phyloP scores from a whole-genome alignment of 2,797 vertebrate genomes.

The Trematomus bernacchii region DNA sequence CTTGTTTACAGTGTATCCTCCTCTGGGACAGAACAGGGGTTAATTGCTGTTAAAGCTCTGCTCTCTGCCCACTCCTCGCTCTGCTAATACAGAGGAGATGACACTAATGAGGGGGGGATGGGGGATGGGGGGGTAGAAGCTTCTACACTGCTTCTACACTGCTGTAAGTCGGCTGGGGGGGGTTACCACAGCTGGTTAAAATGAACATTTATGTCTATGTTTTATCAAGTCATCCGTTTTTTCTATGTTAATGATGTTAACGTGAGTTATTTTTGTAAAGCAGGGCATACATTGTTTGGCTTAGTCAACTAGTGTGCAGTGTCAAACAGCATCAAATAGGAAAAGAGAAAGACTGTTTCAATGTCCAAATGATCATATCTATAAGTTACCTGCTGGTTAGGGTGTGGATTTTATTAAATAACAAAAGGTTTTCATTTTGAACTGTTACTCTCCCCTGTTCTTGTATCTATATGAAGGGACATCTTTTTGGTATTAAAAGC shows the following conservation, averaged over 20 bases:
- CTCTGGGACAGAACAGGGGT: constrained; percentile 89
- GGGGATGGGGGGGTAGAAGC: constrained; percentile 86
- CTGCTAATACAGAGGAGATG: constrained; percentile 90
- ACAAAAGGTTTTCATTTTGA: neutral
- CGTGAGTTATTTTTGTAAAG: neutral
- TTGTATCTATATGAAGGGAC: no score
- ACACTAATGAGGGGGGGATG: constrained; percentile 92
- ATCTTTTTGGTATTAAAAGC: no score
- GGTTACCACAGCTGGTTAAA: no score
- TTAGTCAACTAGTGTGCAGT: neutral
- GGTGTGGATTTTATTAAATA: no score
- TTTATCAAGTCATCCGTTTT: no score
- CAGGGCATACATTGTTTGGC: neutral
- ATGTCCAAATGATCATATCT: neutral
- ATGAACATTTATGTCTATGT: no score
- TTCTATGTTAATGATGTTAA: neutral
- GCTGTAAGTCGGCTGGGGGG: constrained; percentile 22
- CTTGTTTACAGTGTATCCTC: constrained; percentile 92
- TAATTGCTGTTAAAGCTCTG: constrained; percentile 93
- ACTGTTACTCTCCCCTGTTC: neutral
- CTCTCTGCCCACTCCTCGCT: constrained; percentile 88
- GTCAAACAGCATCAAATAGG: neutral
- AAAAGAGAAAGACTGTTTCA: neutral
- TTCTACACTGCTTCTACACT: constrained; percentile 50
- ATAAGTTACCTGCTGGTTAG: neutral